These are phyloP conservation scores for Hipposideros larvatus DNA, from an alignment of 2,797 vertebrate species.

Conservation along the genomic window DNA sequence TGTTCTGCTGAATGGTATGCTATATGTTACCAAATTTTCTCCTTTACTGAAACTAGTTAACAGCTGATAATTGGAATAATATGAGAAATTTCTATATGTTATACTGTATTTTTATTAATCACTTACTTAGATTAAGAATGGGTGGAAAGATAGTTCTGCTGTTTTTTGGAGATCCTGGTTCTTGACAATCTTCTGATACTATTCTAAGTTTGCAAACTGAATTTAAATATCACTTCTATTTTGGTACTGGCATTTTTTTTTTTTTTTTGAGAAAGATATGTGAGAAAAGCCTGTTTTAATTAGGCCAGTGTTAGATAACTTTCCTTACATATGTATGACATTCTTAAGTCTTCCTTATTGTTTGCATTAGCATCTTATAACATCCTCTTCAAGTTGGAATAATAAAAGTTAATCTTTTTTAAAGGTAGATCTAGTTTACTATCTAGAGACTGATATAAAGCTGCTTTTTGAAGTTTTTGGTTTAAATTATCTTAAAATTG, in stretches of 20 bases:
- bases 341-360: background rate
- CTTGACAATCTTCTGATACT: slow-evolving; percentile 55
- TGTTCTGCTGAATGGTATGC: background rate
- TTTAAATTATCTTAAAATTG: slow-evolving; percentile 61
- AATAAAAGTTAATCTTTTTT: slow-evolving; percentile 53
- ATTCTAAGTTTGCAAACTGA: slow-evolving; percentile 47
- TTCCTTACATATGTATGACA: slow-evolving; percentile 12
- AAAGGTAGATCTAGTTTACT: slow-evolving; percentile 46
- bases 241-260: slow-evolving; percentile 43
- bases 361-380: slow-evolving; percentile 45
- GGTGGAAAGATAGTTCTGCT: background rate
- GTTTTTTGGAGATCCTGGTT: slow-evolving; percentile 49
- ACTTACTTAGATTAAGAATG: slow-evolving; percentile 43
- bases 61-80: slow-evolving; percentile 26
- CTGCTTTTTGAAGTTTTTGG: slow-evolving; percentile 59
- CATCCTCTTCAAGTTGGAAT: slow-evolving; percentile 49
- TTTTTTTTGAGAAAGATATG: background rate
- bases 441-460: slow-evolving; percentile 45
- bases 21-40: slow-evolving; percentile 17
- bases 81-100: slow-evolving; percentile 21
- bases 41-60: slow-evolving; percentile 46
- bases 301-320: slow-evolving; percentile 55
- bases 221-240: slow-evolving; percentile 72
- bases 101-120: slow-evolving; percentile 11
- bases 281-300: slow-evolving; percentile 67